phyloP scores from a whole-genome alignment of 2,113 vertebrate species.

The Verasper variegatus region DNA sequence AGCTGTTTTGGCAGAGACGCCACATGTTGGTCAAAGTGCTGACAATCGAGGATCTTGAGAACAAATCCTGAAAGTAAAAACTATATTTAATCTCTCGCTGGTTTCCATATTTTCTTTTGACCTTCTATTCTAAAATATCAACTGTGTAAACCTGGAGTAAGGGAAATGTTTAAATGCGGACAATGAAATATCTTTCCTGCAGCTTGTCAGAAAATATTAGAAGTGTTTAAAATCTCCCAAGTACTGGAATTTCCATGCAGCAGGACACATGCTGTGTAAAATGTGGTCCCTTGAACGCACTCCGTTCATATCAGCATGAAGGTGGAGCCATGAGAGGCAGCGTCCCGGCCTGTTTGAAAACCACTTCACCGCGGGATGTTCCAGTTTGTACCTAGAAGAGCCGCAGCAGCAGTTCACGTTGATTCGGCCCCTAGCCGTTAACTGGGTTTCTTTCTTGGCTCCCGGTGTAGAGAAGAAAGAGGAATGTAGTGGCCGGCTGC shows the following conservation, averaged over 20 bases:
- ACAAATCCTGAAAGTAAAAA: too few relatives aligned
- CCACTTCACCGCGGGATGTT: background rate
- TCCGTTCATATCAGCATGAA: too few relatives aligned
- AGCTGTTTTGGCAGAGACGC: background rate
- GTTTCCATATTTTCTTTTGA: background rate
- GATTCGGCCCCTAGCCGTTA: background rate
- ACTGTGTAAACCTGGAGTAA: background rate
- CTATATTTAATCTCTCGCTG: too few relatives aligned
- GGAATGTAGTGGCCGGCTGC: constrained; percentile 48
- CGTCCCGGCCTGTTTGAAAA: background rate
- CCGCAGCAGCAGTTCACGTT: background rate
- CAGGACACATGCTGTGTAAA: too few relatives aligned
- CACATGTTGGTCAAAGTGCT: too few relatives aligned
- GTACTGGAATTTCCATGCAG: too few relatives aligned
- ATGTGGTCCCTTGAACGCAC: too few relatives aligned
- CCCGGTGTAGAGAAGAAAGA: background rate
- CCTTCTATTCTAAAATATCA: background rate
- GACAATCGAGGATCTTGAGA: too few relatives aligned
- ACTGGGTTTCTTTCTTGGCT: constrained; percentile 8
- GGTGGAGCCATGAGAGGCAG: too few relatives aligned
- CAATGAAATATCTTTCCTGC: background rate
- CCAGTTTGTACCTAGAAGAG: background rate
- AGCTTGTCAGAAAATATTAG: background rate
- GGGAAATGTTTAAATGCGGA: background rate
- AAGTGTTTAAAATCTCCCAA: background rate